phyloP scores from a whole-genome alignment of 2,113 vertebrate genomes.

The Labrus mixtus region DNA sequence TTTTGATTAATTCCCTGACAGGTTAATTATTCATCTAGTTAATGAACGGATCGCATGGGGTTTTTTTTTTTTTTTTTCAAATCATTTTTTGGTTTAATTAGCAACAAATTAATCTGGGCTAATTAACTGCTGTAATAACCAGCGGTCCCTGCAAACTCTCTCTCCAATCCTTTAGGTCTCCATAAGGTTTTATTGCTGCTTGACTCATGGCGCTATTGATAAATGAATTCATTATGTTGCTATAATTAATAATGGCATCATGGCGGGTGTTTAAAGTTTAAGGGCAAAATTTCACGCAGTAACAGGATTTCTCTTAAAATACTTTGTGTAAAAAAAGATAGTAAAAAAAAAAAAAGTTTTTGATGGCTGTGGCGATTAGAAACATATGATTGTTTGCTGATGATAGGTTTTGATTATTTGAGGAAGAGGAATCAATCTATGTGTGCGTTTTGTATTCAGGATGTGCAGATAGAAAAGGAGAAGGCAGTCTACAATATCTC shows the following conservation, averaged over 20 bases:
- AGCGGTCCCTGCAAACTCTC: conserved; percentile 45
- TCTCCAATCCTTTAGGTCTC: conserved; percentile 44
- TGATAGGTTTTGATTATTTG: conserved; percentile 12
- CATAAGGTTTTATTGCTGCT: conserved; percentile 38
- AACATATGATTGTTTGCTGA: conserved; percentile 14
- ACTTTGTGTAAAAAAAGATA: conserved; percentile 7
- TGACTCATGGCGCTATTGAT: conserved; percentile 37
- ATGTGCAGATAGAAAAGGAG: conserved; percentile 93
- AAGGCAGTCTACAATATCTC: conserved; percentile 90
- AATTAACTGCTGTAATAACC: conserved; percentile 75
- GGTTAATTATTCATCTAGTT: conserved; percentile 78
- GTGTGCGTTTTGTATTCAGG: conserved; percentile 78
- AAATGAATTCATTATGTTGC: conserved; percentile 47
- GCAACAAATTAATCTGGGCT: conserved; percentile 68
- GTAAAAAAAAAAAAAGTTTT: neutral
- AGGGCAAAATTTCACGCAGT: neutral
- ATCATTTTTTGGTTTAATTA: conserved; percentile 73
- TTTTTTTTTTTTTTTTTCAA: conserved; percentile 35
- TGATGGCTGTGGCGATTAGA: conserved; percentile 20
- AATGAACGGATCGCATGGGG: conserved; percentile 61
- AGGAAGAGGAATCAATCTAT: conserved; percentile 14
- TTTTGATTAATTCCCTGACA: conserved; percentile 73
- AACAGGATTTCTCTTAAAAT: conserved; percentile 6
- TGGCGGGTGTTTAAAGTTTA: conserved; percentile 14
- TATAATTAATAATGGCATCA: conserved; percentile 53